These are phyloP conservation scores for Ceryle rudis DNA, from an alignment of 2,797 vertebrate genomes.

Conservation along the genomic window DNA sequence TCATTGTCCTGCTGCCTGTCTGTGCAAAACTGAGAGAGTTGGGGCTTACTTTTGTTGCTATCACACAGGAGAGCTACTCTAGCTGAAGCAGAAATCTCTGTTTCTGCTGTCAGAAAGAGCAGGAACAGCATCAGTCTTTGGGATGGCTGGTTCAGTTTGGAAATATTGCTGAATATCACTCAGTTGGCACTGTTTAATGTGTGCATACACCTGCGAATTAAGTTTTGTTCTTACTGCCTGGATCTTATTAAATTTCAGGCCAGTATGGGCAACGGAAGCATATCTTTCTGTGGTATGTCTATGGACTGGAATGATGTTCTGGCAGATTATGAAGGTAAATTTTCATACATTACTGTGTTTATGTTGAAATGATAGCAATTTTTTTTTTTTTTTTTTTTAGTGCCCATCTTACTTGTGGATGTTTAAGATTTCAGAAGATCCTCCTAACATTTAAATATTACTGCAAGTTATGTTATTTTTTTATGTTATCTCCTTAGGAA, in stretches of 20 bases:
- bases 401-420: neutral
- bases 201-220: rapidly evolving
- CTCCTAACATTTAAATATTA: neutral
- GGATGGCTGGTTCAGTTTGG: neutral
- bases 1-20: neutral
- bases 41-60: neutral
- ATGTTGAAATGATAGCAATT: neutral
- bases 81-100: neutral
- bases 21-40: neutral
- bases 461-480: neutral
- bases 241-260: conserved; percentile 77
- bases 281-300: conserved; percentile 86
- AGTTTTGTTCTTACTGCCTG: neutral
- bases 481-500: neutral
- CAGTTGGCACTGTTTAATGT: neutral
- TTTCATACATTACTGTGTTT: neutral
- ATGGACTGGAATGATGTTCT: conserved; percentile 97
- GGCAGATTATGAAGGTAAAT: conserved; percentile 95
- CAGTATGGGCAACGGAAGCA: conserved; percentile 84
- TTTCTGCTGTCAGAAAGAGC: neutral
- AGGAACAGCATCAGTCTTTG: neutral
- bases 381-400: neutral
- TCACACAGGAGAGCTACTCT: neutral
- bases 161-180: neutral
- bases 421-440: neutral